Base-by-base conservation (phyloP, 2,113 vertebrate species). In the Lasiurus borealis region DNA sequence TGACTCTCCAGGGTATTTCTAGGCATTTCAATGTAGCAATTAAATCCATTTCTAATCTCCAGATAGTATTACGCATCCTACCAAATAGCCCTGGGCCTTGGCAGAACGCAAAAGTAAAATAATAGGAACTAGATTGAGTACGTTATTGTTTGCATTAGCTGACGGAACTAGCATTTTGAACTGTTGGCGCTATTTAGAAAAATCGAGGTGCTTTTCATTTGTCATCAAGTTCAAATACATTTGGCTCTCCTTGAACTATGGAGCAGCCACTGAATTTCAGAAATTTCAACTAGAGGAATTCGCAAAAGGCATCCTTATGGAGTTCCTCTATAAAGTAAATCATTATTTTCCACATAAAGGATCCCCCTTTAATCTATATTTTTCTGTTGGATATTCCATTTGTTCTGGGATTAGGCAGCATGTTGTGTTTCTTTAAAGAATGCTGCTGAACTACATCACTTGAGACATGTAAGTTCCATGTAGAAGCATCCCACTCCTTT, bases 1-100 rank as follows among this genome's bases (percentile, higher is more conserved):
- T 89, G 23, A 62, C 46, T 94, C 72, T 81, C 91, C 68, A 50
- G 90, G 64, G 88, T 95, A 95, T 96, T 94, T 96, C 85, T 91
- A 96, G 69, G 57, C 88, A 77, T 69, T 91, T 77, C 21, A 40
- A 25, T 72, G 46, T 19, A 95, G 92, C 85, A 75, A 91, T 90
- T 44, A 91, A 95, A 88, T 88, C 85, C 66, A 57, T 78, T 96
- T 91, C 75, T 40, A 92, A 85, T 93, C 59, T 90, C 16, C 72
- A 94, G 94, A 95, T 48, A 69, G 36, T 44, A 94, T 95, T 76
- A 44, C 81, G 91, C 85, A 25, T 90, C 72, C 59, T 59, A 34
- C 68, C 52, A 71, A 82, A 89, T 14, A 90, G 84, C 40, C 19
- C 7, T 25, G 21, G 27, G 27, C 31, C 40, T 76, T 59, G 25